These are phyloP conservation scores for Camptogramma bilineatum DNA, from an alignment of 2,888 invertebrate species.

Conservation along the genomic window DNA sequence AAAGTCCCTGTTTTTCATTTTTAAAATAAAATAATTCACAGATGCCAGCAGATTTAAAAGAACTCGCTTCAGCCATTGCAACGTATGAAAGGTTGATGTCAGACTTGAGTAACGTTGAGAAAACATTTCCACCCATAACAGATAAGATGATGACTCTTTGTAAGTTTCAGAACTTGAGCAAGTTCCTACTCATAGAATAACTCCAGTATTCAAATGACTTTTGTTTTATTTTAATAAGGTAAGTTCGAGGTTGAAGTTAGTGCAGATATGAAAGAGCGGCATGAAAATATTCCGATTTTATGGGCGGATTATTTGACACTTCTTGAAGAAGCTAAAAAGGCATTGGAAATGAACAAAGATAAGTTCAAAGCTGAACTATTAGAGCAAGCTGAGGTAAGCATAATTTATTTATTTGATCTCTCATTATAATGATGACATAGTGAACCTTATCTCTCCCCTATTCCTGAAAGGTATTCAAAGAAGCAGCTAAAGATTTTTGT, in stretches of 20 bases:
- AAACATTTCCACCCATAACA: conserved; percentile 90
- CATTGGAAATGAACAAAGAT: conserved; percentile 90
- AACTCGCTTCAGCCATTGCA: conserved; percentile 88
- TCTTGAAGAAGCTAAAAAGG: conserved; percentile 89
- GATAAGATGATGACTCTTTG: conserved; percentile 90
- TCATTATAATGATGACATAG: neutral
- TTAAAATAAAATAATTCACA: conserved; percentile 52
- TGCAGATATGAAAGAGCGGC: conserved; percentile 83
- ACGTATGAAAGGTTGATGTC: conserved; percentile 88
- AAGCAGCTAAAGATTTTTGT: conserved; percentile 88
- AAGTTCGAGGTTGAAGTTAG: conserved; percentile 91
- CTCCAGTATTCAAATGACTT: neutral
- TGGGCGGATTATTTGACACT: conserved; percentile 90
- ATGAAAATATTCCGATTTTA: conserved; percentile 85
- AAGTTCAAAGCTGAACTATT: conserved; percentile 89
- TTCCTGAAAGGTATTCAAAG: conserved; percentile 85
- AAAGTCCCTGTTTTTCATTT: too few relatives aligned
- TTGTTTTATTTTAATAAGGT: conserved; percentile 53
- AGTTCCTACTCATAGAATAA: neutral
- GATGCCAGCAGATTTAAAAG: conserved; percentile 90
- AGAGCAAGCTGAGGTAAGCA: conserved; percentile 87
- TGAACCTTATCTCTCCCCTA: conserved; percentile 5
- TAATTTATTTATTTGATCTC: neutral
- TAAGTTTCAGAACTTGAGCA: conserved; percentile 37
- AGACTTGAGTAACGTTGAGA: conserved; percentile 88